Conservation (phyloP, 2,113 vertebrate species). For the Nannospalax galili region DNA sequence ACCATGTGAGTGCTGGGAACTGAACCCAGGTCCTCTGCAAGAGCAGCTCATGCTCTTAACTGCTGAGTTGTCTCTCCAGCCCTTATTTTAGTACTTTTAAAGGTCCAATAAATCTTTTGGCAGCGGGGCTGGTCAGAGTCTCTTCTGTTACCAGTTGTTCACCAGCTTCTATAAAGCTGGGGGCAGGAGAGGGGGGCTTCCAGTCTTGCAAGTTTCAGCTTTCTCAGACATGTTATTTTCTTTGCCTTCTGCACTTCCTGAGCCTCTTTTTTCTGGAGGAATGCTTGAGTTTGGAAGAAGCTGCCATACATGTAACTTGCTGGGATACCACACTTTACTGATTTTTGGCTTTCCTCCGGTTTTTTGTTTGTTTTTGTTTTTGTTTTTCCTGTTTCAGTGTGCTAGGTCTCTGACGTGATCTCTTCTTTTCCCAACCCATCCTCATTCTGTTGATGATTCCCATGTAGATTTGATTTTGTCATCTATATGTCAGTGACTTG, state of each 20-base stretch:
- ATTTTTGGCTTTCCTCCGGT: background rate
- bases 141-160: background rate
- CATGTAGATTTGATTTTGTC: background rate
- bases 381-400: background rate
- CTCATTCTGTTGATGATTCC: background rate
- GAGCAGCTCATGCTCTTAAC: too few relatives aligned
- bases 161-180: background rate
- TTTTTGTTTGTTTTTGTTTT: background rate
- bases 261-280: background rate
- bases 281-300: background rate
- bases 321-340: background rate
- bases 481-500: background rate
- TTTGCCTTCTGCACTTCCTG: background rate
- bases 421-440: background rate
- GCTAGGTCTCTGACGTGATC: background rate
- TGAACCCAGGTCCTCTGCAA: too few relatives aligned
- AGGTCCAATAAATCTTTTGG: background rate
- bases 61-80: too few relatives aligned
- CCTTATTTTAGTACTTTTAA: too few relatives aligned
- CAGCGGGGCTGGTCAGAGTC: background rate
- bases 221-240: background rate
- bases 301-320: background rate
- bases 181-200: background rate
- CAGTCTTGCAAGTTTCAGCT: background rate
- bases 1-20: too few relatives aligned